Percentiles rank a stretch among this genome's conserved stretches.
Conservation (phyloP, 1,140 invertebrate genomes). For the Drosophila burlai region DNA sequence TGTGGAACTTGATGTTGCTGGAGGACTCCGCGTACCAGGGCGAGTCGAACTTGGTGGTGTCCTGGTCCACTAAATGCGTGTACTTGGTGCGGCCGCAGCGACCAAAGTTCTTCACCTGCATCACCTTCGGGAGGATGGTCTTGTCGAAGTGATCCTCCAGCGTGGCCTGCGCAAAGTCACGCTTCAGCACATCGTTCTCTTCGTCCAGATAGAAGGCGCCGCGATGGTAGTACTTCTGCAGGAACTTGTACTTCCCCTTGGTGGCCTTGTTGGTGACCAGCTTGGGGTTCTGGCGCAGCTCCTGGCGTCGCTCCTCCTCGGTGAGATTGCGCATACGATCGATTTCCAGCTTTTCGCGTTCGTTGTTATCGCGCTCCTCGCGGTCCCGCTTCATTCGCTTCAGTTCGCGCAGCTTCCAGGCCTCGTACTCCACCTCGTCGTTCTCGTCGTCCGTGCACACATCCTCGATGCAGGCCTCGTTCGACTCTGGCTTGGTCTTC, state of each 20-base stretch:
- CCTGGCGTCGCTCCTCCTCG: slow-evolving; percentile 97
- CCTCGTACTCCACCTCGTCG: slow-evolving; percentile 98
- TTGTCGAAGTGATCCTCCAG: slow-evolving; percentile 99
- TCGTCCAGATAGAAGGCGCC: slow-evolving; percentile 99
- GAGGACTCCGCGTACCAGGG: slow-evolving; percentile 97
- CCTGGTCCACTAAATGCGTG: slow-evolving; percentile 99
- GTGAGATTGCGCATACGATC: slow-evolving; percentile 97
- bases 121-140: slow-evolving; percentile 99
- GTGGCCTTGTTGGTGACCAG: slow-evolving; percentile 96
- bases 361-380: slow-evolving; percentile 95
- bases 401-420: slow-evolving; percentile 98
- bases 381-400: slow-evolving; percentile 98
- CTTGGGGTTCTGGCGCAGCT: slow-evolving; percentile 97
- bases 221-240: slow-evolving; percentile 99
- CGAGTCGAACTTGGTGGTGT: slow-evolving; percentile 99
- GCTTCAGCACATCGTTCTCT: slow-evolving; percentile 96
- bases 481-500: slow-evolving; percentile 86
- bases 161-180: slow-evolving; percentile 98
- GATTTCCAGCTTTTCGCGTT: slow-evolving; percentile 95
- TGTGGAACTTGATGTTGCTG: slow-evolving; percentile 94
- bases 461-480: slow-evolving; percentile 91
- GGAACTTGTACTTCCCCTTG: slow-evolving; percentile 99
- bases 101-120: slow-evolving; percentile 99
- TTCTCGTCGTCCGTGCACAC: slow-evolving; percentile 99
- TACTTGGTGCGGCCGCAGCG: slow-evolving; percentile 99